Evolutionary conservation across 2,888 invertebrate species (phyloP), one percentile per base, ranked within the genome.

Genomic region (Plebejus anna): DNA sequence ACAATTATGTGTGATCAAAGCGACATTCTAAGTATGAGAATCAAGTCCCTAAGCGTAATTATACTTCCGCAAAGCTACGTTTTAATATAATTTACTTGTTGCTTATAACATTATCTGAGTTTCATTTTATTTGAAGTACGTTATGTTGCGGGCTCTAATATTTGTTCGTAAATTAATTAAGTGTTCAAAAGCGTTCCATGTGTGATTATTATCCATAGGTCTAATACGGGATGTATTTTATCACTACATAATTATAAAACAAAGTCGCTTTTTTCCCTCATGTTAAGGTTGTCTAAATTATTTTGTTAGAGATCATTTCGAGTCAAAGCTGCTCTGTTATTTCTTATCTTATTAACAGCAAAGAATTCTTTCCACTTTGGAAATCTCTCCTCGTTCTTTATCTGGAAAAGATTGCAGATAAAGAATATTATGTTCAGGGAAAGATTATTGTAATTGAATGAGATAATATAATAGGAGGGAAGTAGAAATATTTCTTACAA

Each of bases 371-470:
- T 61, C 7, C n/a, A 61, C 28, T 22, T 22, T 22, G 61, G 55
- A 55, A 61, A 61, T 61, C 11, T 9, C 28, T 9, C 9, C 61
- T 28, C 22, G 16, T 28, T 38, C 16, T 11, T 11, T 32, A 70
- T 70, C 71, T 42, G 7, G 22, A 47, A 71, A 71, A 42, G 22
- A 47, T 70, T 6, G 70, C 4, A 36, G 70, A 70, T 2, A 28
- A 61, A 28, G 61, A 70, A 70, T 70, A 70, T 70, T 70, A 16
- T 38, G 70, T 42, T 7, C 71, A 47, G 16, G 47, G 42, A 71
- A 71, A 71, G 71, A 71, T 71, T 71, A 42, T 71, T 71, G 42
- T 71, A 71, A 71, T 71, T 71, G 71, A 47, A 71, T 71, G 11
- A 47, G 71, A 71, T 38, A 71, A 71, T 38, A 47, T 71, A 47